These are phyloP conservation scores for Chaenogobius annularis DNA, from an alignment of 2,113 vertebrate genomes.

Conservation along the genomic window DNA sequence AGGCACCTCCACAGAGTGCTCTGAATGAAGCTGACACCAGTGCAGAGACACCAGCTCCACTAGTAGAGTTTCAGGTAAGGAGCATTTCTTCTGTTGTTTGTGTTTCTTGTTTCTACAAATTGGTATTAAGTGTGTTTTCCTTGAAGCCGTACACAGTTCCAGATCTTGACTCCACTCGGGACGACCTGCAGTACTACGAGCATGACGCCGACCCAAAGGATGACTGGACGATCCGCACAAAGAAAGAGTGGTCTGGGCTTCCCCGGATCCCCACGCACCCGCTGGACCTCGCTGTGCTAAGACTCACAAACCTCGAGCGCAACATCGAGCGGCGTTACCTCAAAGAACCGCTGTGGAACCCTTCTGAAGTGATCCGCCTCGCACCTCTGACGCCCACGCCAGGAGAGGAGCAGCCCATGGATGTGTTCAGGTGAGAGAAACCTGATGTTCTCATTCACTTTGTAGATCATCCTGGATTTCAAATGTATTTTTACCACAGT, in stretches of 20 bases:
- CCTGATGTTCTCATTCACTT: not conserved
- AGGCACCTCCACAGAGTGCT: constrained; percentile 66
- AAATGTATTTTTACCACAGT: constrained; percentile 58
- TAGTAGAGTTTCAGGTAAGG: constrained; percentile 72
- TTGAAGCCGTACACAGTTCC: constrained; percentile 86
- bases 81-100: not conserved
- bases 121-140: not conserved
- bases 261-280: constrained; percentile 85
- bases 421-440: constrained; percentile 60
- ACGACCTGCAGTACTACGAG: constrained; percentile 89
- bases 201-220: constrained; percentile 84
- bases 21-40: constrained; percentile 58
- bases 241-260: constrained; percentile 83
- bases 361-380: constrained; percentile 86
- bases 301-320: constrained; percentile 86
- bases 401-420: constrained; percentile 72
- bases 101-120: not conserved
- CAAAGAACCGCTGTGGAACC: constrained; percentile 91
- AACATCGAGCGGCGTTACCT: constrained; percentile 93
- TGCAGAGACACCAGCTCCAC: constrained; percentile 49
- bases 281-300: constrained; percentile 86
- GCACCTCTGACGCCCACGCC: constrained; percentile 76
- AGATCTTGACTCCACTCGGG: constrained; percentile 84
- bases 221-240: constrained; percentile 84
- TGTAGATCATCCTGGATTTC: no score